Base-by-base conservation (phyloP, 2,888 invertebrate species). In the Rhaphigaster nebulosa region DNA sequence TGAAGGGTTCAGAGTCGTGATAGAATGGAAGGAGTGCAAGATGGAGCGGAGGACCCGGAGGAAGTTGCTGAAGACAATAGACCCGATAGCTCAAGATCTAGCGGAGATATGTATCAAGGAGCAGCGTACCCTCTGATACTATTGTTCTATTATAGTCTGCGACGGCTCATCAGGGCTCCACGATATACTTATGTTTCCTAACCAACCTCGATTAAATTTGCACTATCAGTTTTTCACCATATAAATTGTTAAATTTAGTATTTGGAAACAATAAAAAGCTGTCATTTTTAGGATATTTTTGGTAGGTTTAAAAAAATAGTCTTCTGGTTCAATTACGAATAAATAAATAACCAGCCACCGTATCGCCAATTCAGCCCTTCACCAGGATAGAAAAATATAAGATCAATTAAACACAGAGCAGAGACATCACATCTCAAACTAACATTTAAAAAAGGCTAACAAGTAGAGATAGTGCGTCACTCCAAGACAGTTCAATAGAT, bases 91-190 rank as follows among this genome's bases (percentile, higher is more conserved):
- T 2, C 4, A 38, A 76, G 70, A 76, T 76, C 70, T 38, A 38
- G 65, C 38, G 8, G 38, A 34, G 70, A 76, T 76, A 70, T 38
- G 70, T 34, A 76, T 34, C 70, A 3, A 76, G 70, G 70, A 76
- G 70, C 70, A 76, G 34, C 12, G 34, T 38, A 18, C 65, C 29
- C 29, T 18, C 29, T 18, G 18, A 6, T 26, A n/a, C 70, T 76
- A 76, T 76, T 76, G 70, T 76, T 76, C 70, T 76, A 76, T 76
- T 76, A 76, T 76, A 38, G 70, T 76, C 70, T 76, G 70, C 70
- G 8, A 38, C 15, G 38, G 18, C 23, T 38, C 70, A 38, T 34
- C 38, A 76, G 70, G 34, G 6, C 6, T 38, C 70, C 20, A 38
- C 23, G 1, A 76, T 76, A 23, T 38, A 76, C 23, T 0, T 29